Evolutionary conservation across 2,888 invertebrate genomes (phyloP).

Genomic region (Zygothrica quintamaculata): DNA sequence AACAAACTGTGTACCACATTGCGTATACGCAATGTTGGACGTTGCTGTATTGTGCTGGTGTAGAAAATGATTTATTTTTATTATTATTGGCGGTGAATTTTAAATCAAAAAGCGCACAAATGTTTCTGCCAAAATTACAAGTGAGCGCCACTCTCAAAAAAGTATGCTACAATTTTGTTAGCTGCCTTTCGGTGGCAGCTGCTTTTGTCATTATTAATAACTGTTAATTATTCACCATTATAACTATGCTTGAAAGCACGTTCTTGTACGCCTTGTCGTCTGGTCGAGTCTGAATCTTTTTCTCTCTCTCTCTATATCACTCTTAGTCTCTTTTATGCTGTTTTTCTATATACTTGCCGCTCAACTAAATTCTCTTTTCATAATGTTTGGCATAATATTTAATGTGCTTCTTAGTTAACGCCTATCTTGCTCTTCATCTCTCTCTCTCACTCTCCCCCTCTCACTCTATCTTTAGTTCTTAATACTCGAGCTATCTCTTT

Average conservation of each 20-base stretch:
- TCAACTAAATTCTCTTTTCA: constrained; percentile 68
- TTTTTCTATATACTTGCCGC: constrained; percentile 50
- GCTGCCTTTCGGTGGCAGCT: constrained; percentile 69
- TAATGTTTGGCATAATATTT: constrained; percentile 71
- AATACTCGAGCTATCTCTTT: no score
- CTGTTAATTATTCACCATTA: constrained; percentile 83
- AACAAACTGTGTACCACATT: constrained; percentile 43
- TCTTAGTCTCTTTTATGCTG: not conserved
- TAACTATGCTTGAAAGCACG: constrained; percentile 62
- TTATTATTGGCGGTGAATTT: constrained; percentile 83
- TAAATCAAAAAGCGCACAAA: constrained; percentile 76
- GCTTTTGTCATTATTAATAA: constrained; percentile 83
- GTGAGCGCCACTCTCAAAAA: constrained; percentile 19
- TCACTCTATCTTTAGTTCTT: not conserved
- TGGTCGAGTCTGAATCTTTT: not conserved
- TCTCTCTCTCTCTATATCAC: not conserved
- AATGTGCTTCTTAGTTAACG: constrained; percentile 73
- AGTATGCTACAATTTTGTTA: constrained; percentile 46
- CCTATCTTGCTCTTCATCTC: constrained; percentile 30
- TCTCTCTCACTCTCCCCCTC: constrained; percentile 4
- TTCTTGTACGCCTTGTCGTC: constrained; percentile 53
- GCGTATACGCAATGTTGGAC: constrained; percentile 50
- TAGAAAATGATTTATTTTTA: constrained; percentile 81
- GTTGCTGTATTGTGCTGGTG: constrained; percentile 19
- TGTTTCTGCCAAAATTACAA: constrained; percentile 34